phyloP scores from a whole-genome alignment of 2,888 invertebrate genomes.

The Archips crataeganus region DNA sequence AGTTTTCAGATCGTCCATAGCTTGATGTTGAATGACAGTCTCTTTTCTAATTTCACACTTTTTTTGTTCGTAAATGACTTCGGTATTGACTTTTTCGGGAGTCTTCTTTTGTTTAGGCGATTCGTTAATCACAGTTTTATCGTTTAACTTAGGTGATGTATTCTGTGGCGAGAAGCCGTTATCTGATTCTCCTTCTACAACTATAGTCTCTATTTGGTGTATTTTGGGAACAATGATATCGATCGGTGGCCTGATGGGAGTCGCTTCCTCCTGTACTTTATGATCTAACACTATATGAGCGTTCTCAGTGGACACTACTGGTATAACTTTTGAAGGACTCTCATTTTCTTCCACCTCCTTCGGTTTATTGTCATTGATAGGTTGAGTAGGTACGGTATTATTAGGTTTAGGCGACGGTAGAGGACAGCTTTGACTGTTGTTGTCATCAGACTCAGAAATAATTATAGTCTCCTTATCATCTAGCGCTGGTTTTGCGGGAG shows the following conservation, averaged over 20 bases:
- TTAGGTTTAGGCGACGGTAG: conserved; percentile 77
- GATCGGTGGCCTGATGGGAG: conserved; percentile 58
- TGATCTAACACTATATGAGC: conserved; percentile 77
- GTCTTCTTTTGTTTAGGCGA: conserved; percentile 69
- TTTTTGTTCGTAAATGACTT: conserved; percentile 63
- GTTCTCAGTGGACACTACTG: conserved; percentile 76
- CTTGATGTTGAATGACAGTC: conserved; percentile 80
- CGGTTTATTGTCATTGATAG: conserved; percentile 66
- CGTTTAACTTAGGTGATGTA: conserved; percentile 69
- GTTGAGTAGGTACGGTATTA: conserved; percentile 60
- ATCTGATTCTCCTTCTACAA: conserved; percentile 77
- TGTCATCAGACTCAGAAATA: conserved; percentile 81
- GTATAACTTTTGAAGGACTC: conserved; percentile 76
- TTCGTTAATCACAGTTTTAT: conserved; percentile 69
- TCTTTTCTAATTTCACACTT: conserved; percentile 76
- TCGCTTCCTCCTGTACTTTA: conserved; percentile 69
- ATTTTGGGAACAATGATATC: conserved; percentile 71
- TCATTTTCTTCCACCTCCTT: conserved; percentile 73
- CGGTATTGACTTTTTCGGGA: conserved; percentile 62
- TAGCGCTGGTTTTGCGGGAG: conserved; percentile 61
- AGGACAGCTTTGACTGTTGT: conserved; percentile 81
- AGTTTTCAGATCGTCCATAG: conserved; percentile 66
- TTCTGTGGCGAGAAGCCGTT: conserved; percentile 62
- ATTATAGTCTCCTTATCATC: conserved; percentile 81
- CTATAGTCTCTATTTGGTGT: conserved; percentile 75